phyloP scores from a whole-genome alignment of 2,888 invertebrate genomes.

The Tipula vernalis region DNA sequence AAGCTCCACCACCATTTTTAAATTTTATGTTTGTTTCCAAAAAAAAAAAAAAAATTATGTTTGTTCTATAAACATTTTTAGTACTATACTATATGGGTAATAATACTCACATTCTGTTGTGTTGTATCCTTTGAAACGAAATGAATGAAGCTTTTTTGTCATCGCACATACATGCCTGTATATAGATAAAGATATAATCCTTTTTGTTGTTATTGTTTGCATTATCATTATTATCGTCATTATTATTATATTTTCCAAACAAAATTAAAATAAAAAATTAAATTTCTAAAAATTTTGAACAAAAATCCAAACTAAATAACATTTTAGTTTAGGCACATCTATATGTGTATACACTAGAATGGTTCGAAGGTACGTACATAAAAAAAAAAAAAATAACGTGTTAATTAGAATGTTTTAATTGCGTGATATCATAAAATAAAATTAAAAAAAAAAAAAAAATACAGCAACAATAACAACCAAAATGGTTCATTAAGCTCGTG shows the following conservation, averaged over 20 bases:
- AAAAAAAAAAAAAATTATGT: background rate
- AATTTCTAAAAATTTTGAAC: background rate
- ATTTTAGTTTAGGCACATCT: background rate
- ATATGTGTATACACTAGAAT: background rate
- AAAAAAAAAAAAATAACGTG: slow-evolving; percentile 19
- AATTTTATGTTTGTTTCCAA: background rate
- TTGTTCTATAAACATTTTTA: background rate
- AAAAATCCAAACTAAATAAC: background rate
- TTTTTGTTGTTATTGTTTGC: background rate
- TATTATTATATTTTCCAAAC: background rate
- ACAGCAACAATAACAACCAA: slow-evolving; percentile 18
- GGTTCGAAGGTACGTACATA: background rate
- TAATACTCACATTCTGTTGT: background rate
- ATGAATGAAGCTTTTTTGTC: background rate
- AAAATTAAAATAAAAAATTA: background rate
- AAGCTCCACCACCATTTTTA: background rate
- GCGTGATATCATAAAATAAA: slow-evolving; percentile 27
- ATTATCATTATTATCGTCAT: background rate
- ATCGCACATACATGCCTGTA: background rate
- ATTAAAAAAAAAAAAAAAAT: background rate
- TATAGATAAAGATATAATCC: background rate
- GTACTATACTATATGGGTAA: background rate
- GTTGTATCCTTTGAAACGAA: background rate
- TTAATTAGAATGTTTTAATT: slow-evolving; percentile 28
- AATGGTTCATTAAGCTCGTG: slow-evolving; percentile 39